Evolutionary conservation across 2,888 invertebrate genomes (phyloP).

Genomic region (Keiferia lycopersicella): DNA sequence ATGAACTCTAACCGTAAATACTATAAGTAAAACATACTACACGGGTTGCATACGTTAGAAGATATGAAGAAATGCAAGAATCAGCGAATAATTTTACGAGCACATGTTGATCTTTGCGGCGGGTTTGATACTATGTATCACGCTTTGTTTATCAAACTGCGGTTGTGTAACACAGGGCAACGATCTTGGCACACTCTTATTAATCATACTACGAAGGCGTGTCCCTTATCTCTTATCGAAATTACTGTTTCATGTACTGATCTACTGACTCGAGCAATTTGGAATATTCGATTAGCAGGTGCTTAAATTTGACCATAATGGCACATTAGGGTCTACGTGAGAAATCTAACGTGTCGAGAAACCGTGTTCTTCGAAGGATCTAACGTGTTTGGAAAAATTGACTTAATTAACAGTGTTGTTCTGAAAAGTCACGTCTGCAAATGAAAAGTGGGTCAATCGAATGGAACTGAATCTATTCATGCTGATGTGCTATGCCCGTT

Average conservation of each 20-base stretch:
- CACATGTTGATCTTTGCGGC: neutral
- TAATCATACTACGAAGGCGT: constrained; percentile 22
- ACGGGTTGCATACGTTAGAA: constrained; percentile 1
- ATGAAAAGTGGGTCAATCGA: neutral
- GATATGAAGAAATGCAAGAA: constrained; percentile 3
- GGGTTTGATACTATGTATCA: constrained; percentile 16
- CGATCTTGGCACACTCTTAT: constrained; percentile 18
- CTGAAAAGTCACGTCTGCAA: constrained; percentile 17
- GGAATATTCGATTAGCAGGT: constrained; percentile 13
- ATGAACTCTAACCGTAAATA: neutral
- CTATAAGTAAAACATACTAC: neutral
- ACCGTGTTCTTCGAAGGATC: constrained; percentile 11
- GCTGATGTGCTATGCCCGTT: neutral
- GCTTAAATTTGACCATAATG: constrained; percentile 5
- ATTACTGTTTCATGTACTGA: constrained; percentile 7
- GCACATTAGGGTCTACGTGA: constrained; percentile 15
- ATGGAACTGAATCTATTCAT: neutral
- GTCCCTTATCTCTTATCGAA: constrained; percentile 22
- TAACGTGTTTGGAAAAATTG: constrained; percentile 5
- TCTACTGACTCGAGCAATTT: neutral
- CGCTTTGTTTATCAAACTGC: constrained; percentile 18
- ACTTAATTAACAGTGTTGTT: constrained; percentile 2
- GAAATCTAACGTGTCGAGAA: constrained; percentile 5
- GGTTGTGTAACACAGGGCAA: constrained; percentile 23
- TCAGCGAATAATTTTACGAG: constrained; percentile 1